These are phyloP conservation scores for Cyanocitta stelleri DNA, from an alignment of 2,113 vertebrate species.

Conservation along the genomic window DNA sequence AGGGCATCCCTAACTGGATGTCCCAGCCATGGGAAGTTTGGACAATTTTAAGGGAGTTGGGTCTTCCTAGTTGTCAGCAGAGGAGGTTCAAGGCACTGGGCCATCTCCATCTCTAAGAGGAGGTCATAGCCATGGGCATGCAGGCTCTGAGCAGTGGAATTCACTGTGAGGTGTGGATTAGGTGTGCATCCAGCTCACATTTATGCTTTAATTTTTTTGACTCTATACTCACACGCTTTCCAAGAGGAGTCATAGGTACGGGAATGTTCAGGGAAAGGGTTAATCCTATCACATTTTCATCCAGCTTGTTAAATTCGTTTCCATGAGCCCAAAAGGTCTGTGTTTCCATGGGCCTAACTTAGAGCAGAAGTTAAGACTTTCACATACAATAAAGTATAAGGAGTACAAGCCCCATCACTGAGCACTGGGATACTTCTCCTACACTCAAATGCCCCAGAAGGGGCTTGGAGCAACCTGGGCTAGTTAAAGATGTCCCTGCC, in stretches of 20 bases:
- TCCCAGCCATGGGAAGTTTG: not conserved
- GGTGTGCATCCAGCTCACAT: not conserved
- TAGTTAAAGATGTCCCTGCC: not conserved
- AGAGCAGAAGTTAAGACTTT: not conserved
- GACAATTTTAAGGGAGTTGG: not conserved
- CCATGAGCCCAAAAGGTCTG: not conserved
- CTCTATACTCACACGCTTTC: not conserved
- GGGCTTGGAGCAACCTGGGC: not conserved
- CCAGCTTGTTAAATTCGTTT: not conserved
- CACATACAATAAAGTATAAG: not conserved
- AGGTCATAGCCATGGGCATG: not conserved
- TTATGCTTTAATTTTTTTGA: not conserved
- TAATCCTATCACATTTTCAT: not conserved
- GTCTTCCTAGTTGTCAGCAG: not conserved
- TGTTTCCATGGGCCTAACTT: not conserved
- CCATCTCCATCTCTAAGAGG: not conserved
- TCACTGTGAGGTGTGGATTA: not conserved
- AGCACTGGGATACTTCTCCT: not conserved
- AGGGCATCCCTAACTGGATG: not conserved
- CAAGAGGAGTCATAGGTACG: not conserved
- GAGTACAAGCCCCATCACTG: not conserved
- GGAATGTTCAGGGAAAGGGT: not conserved
- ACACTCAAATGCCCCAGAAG: not conserved
- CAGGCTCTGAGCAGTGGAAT: not conserved
- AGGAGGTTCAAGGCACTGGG: not conserved